Evolutionary conservation across 2,888 invertebrate genomes (phyloP), one percentile per base, ranked within the genome.

Genomic region (Lasioglossum villosulum): DNA sequence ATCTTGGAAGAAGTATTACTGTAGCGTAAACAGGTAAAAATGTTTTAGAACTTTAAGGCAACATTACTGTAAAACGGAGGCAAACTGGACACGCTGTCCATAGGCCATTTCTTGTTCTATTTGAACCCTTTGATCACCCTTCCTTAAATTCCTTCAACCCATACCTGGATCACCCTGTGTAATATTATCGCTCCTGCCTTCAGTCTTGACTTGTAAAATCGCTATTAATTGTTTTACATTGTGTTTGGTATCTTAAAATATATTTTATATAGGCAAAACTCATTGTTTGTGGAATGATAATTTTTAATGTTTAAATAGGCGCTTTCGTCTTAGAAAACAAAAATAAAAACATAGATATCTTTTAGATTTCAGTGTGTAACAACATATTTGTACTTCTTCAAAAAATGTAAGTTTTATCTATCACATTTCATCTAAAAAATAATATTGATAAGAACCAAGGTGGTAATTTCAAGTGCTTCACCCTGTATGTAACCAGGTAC

Each of bases 401-500:
- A 71, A 71, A 71, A 42, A 30, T 42, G 27, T 71, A 34, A 75
- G 27, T 12, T 30, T 63, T 27, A 75, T 56, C 27, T 45, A 42
- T 59, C 42, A 30, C 30, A 75, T 23, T 42, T 75, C 37, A 39
- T 42, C 12, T 30, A 42, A 45, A 30, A 75, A 39, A 63, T 63
- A 75, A 75, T 75, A 75, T 63, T 63, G 42, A 75, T 45, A 56
- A 59, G 59, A 63, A 76, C 45, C 30, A 16, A 66, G 34, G 3
- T 76, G 75, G 66, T 34, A 66, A 76, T 66, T 76, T 66, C 59
- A 66, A 45, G 75, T 63, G 63, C 30, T 45, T 76, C n/a, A 76
- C 66, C 75, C 66, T 45, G 34, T 76, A 77, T 63, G n/a, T 59
- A 84, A 72, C 56, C 30, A 78, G 75, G 66, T 75, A 75, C 80